phyloP scores from a whole-genome alignment of 2,888 invertebrate genomes.

The Ophraella communa region DNA sequence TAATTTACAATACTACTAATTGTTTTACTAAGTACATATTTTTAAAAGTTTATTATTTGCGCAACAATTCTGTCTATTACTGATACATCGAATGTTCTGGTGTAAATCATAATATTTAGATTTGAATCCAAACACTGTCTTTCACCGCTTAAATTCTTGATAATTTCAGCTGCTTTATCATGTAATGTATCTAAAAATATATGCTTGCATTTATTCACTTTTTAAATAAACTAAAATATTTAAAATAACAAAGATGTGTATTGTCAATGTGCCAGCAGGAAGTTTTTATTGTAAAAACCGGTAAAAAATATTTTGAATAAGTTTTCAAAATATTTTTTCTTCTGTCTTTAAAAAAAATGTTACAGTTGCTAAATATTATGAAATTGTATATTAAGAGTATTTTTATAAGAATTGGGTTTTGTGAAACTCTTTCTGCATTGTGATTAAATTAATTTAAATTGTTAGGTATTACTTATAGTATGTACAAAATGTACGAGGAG shows the following conservation, averaged over 20 bases:
- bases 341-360: too few relatives aligned
- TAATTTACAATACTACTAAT: neutral
- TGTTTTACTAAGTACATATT: neutral
- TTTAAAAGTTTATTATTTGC: neutral
- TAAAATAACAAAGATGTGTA: constrained; percentile 16
- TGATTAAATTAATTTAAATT: too few relatives aligned
- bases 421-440: too few relatives aligned
- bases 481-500: too few relatives aligned
- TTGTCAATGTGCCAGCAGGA: constrained; percentile 5
- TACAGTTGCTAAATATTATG: too few relatives aligned
- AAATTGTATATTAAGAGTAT: too few relatives aligned
- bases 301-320: neutral
- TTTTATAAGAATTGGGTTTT: too few relatives aligned
- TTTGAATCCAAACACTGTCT: constrained; percentile 50
- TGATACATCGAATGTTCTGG: constrained; percentile 40
- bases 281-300: constrained; percentile 8
- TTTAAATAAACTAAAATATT: constrained; percentile 22
- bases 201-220: constrained; percentile 43
- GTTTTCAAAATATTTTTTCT: too few relatives aligned
- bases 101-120: constrained; percentile 56
- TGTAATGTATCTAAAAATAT: constrained; percentile 40
- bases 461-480: too few relatives aligned
- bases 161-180: constrained; percentile 51
- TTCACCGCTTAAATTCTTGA: constrained; percentile 51
- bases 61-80: constrained; percentile 29